Base-by-base conservation (phyloP, 2,797 vertebrate species). In the Gambusia yucatana region DNA sequence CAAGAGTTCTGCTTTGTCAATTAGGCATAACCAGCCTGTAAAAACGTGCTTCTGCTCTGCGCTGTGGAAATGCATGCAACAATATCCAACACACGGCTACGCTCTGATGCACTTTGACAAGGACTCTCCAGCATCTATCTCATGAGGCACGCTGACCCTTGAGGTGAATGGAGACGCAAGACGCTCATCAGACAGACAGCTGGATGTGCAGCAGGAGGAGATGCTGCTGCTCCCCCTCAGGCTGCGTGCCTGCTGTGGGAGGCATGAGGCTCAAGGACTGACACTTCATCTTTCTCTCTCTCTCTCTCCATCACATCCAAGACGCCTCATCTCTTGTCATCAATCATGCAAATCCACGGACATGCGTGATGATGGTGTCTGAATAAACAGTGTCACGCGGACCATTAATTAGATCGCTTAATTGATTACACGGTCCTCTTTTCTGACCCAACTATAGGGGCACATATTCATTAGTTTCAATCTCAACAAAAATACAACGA, bases 241-340 rank as follows among this genome's bases (percentile, higher is more conserved):
- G 84, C 84, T 77, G 77, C 48, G 46, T 50, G 69, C 73, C 76
- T 80, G 81, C 82, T 84, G 86, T 63, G 77, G 84, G 86, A 82
- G 77, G 84, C 77, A 82, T 70, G 81, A 89, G 87, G 87, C 91
- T 87, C 86, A 91, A 87, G 85, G 84, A 88, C 82, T 87, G 90
- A 85, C 86, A 92, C 84, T 89, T 89, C 82, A 82, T 84, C 77
- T 82, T 73, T 48, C 65, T 73, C 63, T 33, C 67, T 25, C 28
- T 44, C 44, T 11, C 48, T 72, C 22, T 13, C 77, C 11, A 50
- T 50, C 52, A 57, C 52, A 57, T 89, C 73, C 72, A 78, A 50
- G 43, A 72, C 39, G 65, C 78, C 39, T 13, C 65, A 43, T 71
- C 41, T 73, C 77, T 25, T 52, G 81, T 82, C 84, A 88, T 92